Base-by-base conservation (phyloP, 2,888 invertebrate species). In the Germaria angustata region DNA sequence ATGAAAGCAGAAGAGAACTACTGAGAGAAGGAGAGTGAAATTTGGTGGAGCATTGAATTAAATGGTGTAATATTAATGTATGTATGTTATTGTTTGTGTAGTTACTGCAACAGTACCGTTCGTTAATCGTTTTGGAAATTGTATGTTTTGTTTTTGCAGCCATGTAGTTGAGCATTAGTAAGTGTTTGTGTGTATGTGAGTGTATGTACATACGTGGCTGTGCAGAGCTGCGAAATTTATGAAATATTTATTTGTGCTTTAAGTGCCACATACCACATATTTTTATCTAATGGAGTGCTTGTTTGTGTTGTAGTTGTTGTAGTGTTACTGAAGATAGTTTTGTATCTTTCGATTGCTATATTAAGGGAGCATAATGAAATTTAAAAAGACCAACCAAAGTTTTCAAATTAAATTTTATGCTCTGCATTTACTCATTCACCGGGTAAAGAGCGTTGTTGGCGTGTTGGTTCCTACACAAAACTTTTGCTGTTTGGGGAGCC, bases 81-180 rank as follows among this genome's bases (percentile, higher is more conserved):
- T 32, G n/a, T 22, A 17, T 46, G 7, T 28, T 65, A 2, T 46
- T 46, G 22, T 46, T 20, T n/a, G 15, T 55, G 44, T 46, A 44
- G 44, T 53, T 61, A 49, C 24, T 63, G 24, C 63, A 78, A 71
- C 63, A 78, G 22, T 55, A 55, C 53, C 53, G 69, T 78, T 78
- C 44, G 63, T 49, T 68, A 78, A 81, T 81, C 55, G 73, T 63
- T 78, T 53, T 46, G 69, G 63, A 61, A 63, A 63, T 53, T 53
- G 46, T 46, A 34, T 41, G 32, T 36, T 77, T 65, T 41, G 32
- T n/a, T 39, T 24, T n/a, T 49, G 15, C 39, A 51, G 34, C 1
- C 44, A 13, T 36, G 39, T n/a, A n/a, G 0, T 6, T 17, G 53
- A 7, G 53, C 5, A 6, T 15, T 32, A 15, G 24, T 32, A 32